Conservation (phyloP, 2,888 invertebrate genomes). For the Hirtodrosophila trivittata region DNA sequence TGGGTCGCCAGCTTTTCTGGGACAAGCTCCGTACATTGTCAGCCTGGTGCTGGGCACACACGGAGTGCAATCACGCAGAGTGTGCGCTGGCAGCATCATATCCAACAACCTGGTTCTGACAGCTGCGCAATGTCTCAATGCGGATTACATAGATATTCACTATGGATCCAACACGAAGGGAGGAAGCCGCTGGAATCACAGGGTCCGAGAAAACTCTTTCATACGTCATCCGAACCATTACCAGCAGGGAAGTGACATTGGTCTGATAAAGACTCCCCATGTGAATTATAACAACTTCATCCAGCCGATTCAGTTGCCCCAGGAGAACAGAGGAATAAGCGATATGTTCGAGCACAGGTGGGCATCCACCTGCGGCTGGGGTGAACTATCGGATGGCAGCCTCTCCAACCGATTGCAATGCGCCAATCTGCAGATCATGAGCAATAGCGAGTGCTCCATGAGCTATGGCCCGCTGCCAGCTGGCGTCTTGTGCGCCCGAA, state of each 20-base stretch:
- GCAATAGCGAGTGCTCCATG: constrained; percentile 70
- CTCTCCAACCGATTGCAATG: constrained; percentile 75
- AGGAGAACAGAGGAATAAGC: constrained; percentile 32
- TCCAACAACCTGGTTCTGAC: constrained; percentile 45
- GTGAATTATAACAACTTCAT: constrained; percentile 28
- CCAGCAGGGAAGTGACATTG: constrained; percentile 67
- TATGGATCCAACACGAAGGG: constrained; percentile 54
- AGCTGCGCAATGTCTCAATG: constrained; percentile 51
- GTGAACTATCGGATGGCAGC: constrained; percentile 63
- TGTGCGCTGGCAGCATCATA: constrained; percentile 53
- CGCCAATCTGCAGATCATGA: constrained; percentile 75
- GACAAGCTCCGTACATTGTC: constrained; percentile 70
- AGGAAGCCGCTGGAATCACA: constrained; percentile 31
- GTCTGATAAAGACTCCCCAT: constrained; percentile 61
- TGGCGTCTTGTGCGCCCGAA: constrained; percentile 61
- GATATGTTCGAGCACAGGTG: constrained; percentile 66
- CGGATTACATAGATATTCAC: constrained; percentile 54
- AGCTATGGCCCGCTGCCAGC: constrained; percentile 34
- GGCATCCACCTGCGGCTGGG: constrained; percentile 84
- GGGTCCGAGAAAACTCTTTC: constrained; percentile 47
- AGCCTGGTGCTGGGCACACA: constrained; percentile 52
- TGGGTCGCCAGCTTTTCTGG: constrained; percentile 56
- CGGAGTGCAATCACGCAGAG: constrained; percentile 19
- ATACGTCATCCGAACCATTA: constrained; percentile 44
- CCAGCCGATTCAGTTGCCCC: constrained; percentile 50